Evolutionary conservation across 2,113 vertebrate species (phyloP).

Genomic region (Actenoides hombroni): DNA sequence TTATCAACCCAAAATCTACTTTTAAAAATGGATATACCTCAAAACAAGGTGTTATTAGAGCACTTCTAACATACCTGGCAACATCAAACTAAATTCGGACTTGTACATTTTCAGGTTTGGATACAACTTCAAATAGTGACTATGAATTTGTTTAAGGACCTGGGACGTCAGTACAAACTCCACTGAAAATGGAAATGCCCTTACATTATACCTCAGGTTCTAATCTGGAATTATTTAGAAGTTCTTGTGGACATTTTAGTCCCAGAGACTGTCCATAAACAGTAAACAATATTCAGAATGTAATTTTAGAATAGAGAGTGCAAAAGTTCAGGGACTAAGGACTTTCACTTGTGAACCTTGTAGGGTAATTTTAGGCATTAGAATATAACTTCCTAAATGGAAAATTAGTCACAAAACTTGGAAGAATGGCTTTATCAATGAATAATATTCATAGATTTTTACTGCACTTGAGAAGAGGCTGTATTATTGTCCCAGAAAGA

Average conservation of each 20-base stretch:
- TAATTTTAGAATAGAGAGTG: background rate
- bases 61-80: background rate
- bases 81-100: background rate
- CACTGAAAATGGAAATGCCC: rapidly evolving
- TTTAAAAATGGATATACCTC: background rate
- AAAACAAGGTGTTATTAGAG: background rate
- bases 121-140: background rate
- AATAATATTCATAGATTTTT: background rate
- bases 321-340: background rate
- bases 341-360: background rate
- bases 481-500: background rate
- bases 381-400: background rate
- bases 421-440: background rate
- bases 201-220: background rate
- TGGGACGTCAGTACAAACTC: background rate
- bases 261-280: background rate
- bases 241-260: background rate
- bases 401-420: background rate
- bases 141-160: background rate
- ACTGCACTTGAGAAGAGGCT: background rate
- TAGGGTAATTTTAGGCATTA: background rate
- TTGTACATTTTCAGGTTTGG: background rate
- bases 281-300: background rate
- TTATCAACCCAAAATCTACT: background rate
- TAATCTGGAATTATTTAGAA: background rate